A percentile compares a stretch with the other conserved stretches of the same genome.
Conservation (phyloP, 2,888 invertebrate species). For the Drosophila barbarae region DNA sequence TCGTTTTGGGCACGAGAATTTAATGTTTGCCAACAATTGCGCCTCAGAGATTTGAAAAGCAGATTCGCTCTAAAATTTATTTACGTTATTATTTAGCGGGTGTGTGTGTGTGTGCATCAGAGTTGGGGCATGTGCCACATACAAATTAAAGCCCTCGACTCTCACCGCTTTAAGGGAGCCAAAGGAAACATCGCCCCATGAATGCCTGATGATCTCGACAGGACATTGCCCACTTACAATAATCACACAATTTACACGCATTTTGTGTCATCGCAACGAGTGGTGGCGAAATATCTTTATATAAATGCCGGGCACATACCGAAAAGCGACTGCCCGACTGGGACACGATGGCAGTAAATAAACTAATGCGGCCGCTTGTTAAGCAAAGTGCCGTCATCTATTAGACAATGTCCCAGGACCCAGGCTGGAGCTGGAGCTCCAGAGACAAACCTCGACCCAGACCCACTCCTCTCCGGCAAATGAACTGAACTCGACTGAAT, state of each 20-base stretch:
- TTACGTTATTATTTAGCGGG: conserved; percentile 64
- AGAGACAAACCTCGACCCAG: not conserved
- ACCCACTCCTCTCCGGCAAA: conserved; percentile 23
- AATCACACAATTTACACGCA: conserved; percentile 73
- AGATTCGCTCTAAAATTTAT: conserved; percentile 61
- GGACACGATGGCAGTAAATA: conserved; percentile 61
- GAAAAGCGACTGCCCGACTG: conserved; percentile 10
- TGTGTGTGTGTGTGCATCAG: not conserved
- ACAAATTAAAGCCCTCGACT: conserved; percentile 26
- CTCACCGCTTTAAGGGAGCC: not conserved
- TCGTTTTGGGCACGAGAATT: conserved; percentile 38
- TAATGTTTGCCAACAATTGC: conserved; percentile 69
- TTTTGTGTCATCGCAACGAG: conserved; percentile 46
- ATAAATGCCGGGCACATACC: conserved; percentile 59
- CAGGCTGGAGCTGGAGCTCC: not conserved
- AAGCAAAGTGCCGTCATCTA: conserved; percentile 75
- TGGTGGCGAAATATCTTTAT: conserved; percentile 49
- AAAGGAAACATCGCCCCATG: conserved; percentile 40
- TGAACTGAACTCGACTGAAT: conserved; percentile 53
- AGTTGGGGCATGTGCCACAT: not conserved
- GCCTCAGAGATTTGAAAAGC: conserved; percentile 63
- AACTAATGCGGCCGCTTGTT: conserved; percentile 73
- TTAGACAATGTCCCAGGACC: conserved; percentile 60
- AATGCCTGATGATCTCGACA: conserved; percentile 47
- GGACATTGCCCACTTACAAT: conserved; percentile 63